phyloP scores from a whole-genome alignment of 1,140 invertebrate genomes.

The Drosophila paulistorum region DNA sequence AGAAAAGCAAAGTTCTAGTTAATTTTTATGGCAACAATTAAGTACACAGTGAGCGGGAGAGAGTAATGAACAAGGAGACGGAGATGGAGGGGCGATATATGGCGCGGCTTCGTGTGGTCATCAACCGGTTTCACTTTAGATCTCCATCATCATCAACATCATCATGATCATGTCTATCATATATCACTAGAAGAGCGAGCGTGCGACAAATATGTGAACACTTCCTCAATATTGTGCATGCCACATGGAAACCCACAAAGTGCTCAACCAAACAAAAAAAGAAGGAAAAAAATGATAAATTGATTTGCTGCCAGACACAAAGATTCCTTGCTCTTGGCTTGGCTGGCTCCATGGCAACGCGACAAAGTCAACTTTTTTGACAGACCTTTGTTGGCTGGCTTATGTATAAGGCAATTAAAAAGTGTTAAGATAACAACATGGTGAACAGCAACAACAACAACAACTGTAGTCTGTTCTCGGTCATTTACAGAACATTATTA shows the following conservation, averaged over 20 bases:
- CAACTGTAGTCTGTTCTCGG: constrained; percentile 28
- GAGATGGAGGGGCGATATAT: neutral
- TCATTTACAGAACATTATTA: constrained; percentile 31
- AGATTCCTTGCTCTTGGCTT: neutral
- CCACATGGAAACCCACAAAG: constrained; percentile 26
- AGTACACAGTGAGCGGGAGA: neutral
- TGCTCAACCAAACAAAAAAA: neutral
- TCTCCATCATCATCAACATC: constrained; percentile 2
- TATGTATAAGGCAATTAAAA: constrained; percentile 60
- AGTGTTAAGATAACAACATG: constrained; percentile 60
- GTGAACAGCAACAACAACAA: constrained; percentile 12
- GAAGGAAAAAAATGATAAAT: constrained; percentile 34
- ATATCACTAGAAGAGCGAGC: constrained; percentile 31
- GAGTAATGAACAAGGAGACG: too few species aligned
- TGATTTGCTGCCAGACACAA: constrained; percentile 38
- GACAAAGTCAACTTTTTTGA: constrained; percentile 26
- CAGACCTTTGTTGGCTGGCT: constrained; percentile 18
- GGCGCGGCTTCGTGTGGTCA: neutral
- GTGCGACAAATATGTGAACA: constrained; percentile 17
- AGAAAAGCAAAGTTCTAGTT: constrained; percentile 34
- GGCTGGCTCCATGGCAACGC: neutral
- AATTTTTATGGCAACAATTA: constrained; percentile 44
- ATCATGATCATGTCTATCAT: constrained; percentile 46
- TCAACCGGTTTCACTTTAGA: constrained; percentile 6
- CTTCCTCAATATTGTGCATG: constrained; percentile 29